A percentile compares a stretch with the other conserved stretches of the same genome.
Evolutionary conservation across 2,888 invertebrate genomes (phyloP).

Genomic region (Drosophila austrosaltans): DNA sequence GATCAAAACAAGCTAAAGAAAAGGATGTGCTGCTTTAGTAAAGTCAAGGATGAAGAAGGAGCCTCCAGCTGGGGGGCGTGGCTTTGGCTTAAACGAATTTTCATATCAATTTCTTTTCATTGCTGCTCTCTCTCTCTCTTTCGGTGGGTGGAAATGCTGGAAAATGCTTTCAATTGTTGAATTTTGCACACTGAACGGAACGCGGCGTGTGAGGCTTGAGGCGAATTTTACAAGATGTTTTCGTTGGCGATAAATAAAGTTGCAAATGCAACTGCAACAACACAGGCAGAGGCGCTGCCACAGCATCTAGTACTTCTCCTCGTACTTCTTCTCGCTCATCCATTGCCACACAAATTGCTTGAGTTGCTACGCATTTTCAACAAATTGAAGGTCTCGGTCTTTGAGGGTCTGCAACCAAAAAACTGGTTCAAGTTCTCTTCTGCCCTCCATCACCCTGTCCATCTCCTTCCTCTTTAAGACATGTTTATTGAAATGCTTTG

Average conservation of each 20-base stretch:
- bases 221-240: conserved; percentile 79
- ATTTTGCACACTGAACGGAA: conserved; percentile 50
- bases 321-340: neutral
- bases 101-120: conserved; percentile 68
- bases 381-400: conserved; percentile 61
- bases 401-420: conserved; percentile 12
- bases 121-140: neutral
- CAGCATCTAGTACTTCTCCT: neutral
- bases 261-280: conserved; percentile 74
- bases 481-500: conserved; percentile 68
- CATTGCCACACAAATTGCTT: conserved; percentile 68
- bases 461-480: conserved; percentile 53
- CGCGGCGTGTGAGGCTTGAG: conserved; percentile 43
- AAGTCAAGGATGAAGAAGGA: conserved; percentile 20
- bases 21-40: conserved; percentile 16
- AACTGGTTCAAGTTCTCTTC: conserved; percentile 57
- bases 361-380: conserved; percentile 64
- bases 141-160: conserved; percentile 51
- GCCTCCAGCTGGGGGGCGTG: conserved; percentile 60
- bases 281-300: conserved; percentile 24
- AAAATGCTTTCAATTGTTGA: conserved; percentile 78
- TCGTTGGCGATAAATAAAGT: conserved; percentile 76
- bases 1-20: conserved; percentile 61
- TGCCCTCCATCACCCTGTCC: neutral
- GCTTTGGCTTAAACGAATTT: conserved; percentile 75